A percentile compares a stretch with the other conserved stretches of the same genome.
Evolutionary conservation across 2,797 vertebrate species (phyloP).

Genomic region (Xenentodon cancila): DNA sequence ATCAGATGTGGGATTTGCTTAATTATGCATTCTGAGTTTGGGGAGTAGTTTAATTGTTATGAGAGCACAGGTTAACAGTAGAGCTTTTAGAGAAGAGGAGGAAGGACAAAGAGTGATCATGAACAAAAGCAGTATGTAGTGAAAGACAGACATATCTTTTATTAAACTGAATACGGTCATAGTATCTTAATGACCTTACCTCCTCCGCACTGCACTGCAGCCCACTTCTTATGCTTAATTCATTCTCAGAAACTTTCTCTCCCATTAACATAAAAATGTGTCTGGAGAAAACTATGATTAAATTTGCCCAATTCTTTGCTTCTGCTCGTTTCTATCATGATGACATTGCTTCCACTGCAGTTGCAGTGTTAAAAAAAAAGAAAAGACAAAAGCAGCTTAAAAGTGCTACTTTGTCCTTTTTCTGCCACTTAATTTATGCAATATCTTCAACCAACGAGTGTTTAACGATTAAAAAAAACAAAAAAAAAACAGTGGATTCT

Average conservation of each 20-base stretch:
- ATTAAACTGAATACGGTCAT: conserved; percentile 12
- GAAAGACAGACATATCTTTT: conserved; percentile 26
- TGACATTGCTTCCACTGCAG: conserved; percentile 19
- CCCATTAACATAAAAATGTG: conserved; percentile 21
- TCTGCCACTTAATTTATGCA: too few species aligned
- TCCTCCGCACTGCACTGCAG: conserved; percentile 10
- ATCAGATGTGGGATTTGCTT: conserved; percentile 61
- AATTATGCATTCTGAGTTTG: conserved; percentile 54
- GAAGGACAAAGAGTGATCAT: conserved; percentile 19
- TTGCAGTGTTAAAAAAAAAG: too few species aligned
- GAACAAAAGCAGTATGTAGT: conserved; percentile 20
- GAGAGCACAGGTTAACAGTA: conserved; percentile 45
- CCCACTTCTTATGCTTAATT: conserved; percentile 14
- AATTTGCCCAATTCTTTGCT: conserved; percentile 22
- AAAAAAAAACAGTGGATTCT: too few species aligned
- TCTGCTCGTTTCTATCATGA: conserved; percentile 14
- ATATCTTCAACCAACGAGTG: too few species aligned
- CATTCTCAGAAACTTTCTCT: conserved; percentile 16
- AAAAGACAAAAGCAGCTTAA: too few species aligned
- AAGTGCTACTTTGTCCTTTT: not conserved
- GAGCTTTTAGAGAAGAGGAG: conserved; percentile 37
- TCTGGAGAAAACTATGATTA: not conserved
- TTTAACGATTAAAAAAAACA: too few species aligned
- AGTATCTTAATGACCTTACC: conserved; percentile 21
- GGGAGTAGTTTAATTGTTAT: conserved; percentile 55